Evolutionary conservation across 2,113 vertebrate genomes (phyloP).

Genomic region (Melanostigma gelatinosum): DNA sequence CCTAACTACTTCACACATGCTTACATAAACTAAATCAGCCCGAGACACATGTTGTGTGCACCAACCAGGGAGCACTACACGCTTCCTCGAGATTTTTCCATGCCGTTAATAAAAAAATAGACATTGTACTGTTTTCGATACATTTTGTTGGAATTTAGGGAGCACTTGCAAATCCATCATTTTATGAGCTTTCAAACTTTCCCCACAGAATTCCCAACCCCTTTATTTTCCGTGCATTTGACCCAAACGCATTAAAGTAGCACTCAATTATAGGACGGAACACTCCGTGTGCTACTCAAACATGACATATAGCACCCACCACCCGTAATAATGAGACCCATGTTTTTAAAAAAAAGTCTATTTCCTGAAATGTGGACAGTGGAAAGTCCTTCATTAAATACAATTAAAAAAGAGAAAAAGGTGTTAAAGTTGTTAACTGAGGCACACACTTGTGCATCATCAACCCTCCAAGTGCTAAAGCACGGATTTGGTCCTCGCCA

Average conservation of each 20-base stretch:
- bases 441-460: neutral
- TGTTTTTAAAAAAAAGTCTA: slow-evolving; percentile 13
- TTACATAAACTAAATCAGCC: slow-evolving; percentile 65
- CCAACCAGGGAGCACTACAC: slow-evolving; percentile 52
- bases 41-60: slow-evolving; percentile 29
- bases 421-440: neutral
- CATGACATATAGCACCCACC: slow-evolving; percentile 45
- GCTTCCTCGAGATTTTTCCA: slow-evolving; percentile 67
- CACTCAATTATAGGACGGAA: slow-evolving; percentile 60
- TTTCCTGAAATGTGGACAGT: slow-evolving; percentile 6
- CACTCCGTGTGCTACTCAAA: slow-evolving; percentile 31
- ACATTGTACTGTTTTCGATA: slow-evolving; percentile 66
- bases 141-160: slow-evolving; percentile 67
- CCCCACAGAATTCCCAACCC: slow-evolving; percentile 64
- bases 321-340: slow-evolving; percentile 29
- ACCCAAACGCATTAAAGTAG: slow-evolving; percentile 61
- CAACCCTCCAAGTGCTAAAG: neutral
- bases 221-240: slow-evolving; percentile 59
- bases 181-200: slow-evolving; percentile 69
- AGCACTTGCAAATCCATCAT: slow-evolving; percentile 71
- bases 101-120: slow-evolving; percentile 63
- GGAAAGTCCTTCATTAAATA: slow-evolving; percentile 27
- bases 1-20: slow-evolving; percentile 59
- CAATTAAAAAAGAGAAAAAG: neutral
- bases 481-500: neutral